phyloP scores from a whole-genome alignment of 2,113 vertebrate genomes.

The Saguinus imperator region DNA sequence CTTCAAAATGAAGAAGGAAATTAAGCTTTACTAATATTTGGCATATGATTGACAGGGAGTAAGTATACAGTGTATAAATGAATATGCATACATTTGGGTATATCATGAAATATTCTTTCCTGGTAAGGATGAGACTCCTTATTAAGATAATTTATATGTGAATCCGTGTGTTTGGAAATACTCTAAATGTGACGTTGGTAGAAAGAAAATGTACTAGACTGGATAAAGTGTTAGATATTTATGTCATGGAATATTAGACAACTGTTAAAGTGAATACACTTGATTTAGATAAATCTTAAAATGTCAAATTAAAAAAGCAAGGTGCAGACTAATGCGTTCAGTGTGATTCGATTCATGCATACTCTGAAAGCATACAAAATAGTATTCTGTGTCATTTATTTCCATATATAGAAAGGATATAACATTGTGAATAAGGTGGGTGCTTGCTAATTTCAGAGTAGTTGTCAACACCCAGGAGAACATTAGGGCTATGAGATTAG shows the following conservation, averaged over 20 bases:
- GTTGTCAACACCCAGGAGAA: not conserved
- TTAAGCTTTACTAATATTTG: not conserved
- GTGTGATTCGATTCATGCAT: not conserved
- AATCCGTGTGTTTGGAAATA: not conserved
- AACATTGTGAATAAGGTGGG: not conserved
- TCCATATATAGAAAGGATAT: not conserved
- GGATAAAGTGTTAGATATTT: not conserved
- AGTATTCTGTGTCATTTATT: not conserved
- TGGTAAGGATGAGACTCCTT: not conserved
- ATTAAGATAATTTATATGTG: not conserved
- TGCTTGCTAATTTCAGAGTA: not conserved
- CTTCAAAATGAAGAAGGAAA: conserved; percentile 28
- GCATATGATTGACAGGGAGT: not conserved
- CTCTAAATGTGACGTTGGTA: not conserved
- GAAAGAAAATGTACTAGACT: not conserved
- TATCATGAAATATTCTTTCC: not conserved
- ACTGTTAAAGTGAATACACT: conserved; percentile 10
- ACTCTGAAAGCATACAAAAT: not conserved
- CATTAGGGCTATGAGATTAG: not conserved
- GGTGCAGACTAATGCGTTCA: not conserved
- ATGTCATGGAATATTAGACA: conserved; percentile 9
- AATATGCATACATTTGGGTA: not conserved
- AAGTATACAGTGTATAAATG: not conserved
- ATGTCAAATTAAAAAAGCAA: not conserved
- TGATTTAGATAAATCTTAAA: conserved; percentile 43